Evolutionary conservation across 2,888 invertebrate genomes (phyloP).

Genomic region (Julus scanicus): DNA sequence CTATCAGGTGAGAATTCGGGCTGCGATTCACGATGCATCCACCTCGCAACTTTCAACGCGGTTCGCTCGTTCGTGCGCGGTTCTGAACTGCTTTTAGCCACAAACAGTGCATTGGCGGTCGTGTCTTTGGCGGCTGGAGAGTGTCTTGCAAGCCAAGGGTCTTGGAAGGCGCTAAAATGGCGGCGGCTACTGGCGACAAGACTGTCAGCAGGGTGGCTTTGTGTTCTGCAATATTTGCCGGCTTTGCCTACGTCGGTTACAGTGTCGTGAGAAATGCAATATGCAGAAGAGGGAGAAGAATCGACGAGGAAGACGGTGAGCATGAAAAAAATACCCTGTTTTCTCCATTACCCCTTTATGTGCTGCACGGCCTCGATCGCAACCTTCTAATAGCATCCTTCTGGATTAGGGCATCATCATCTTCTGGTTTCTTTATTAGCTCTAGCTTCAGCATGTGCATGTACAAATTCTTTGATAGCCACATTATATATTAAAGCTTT

Average conservation of each 20-base stretch:
- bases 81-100: background rate
- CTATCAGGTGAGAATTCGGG: background rate
- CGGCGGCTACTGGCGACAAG: slow-evolving; percentile 62
- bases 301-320: slow-evolving; percentile 57
- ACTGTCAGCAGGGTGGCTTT: slow-evolving; percentile 68
- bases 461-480: too few species aligned
- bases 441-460: too few species aligned
- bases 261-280: slow-evolving; percentile 64
- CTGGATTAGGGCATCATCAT: background rate
- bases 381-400: background rate
- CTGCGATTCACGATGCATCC: background rate
- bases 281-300: slow-evolving; percentile 57
- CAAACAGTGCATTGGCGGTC: background rate
- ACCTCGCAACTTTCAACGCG: background rate
- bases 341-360: background rate
- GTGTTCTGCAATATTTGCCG: slow-evolving; percentile 69
- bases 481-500: too few species aligned
- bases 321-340: background rate
- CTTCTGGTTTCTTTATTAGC: too few species aligned
- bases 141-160: background rate
- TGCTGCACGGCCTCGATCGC: background rate
- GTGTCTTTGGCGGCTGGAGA: background rate
- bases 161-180: slow-evolving; percentile 52
- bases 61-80: background rate
- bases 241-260: slow-evolving; percentile 69